Conservation (phyloP, 2,888 invertebrate species). For the Heliconius ethilla region DNA sequence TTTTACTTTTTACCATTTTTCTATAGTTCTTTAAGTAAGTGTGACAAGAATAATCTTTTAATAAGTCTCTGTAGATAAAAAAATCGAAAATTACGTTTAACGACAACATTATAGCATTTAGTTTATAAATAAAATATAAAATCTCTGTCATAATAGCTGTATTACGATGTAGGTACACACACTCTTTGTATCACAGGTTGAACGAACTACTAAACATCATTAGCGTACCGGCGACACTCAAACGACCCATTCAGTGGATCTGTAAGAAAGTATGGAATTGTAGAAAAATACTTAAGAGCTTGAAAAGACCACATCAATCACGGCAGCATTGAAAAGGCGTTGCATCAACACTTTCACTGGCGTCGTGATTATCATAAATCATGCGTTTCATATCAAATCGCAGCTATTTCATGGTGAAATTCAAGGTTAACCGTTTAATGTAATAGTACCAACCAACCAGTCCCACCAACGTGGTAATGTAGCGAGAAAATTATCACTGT, state of each 20-base stretch:
- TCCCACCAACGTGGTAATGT: neutral
- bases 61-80: no score
- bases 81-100: no score
- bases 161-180: neutral
- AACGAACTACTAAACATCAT: slow-evolving; percentile 52
- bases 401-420: slow-evolving; percentile 55
- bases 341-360: slow-evolving; percentile 69
- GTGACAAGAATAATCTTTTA: no score
- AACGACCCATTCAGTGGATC: slow-evolving; percentile 46
- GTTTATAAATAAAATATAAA: neutral
- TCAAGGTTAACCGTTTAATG: slow-evolving; percentile 48
- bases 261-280: slow-evolving; percentile 53
- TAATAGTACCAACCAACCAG: slow-evolving; percentile 7
- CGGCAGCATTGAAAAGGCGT: slow-evolving; percentile 58
- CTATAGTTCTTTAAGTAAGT: no score
- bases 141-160: neutral
- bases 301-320: slow-evolving; percentile 74
- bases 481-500: neutral
- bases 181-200: slow-evolving; percentile 42
- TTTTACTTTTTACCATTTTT: no score
- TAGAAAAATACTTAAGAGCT: slow-evolving; percentile 55
- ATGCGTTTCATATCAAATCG: slow-evolving; percentile 53
- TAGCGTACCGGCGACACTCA: slow-evolving; percentile 46
- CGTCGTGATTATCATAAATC: slow-evolving; percentile 62
- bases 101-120: neutral